Base-by-base conservation (phyloP, 1,140 invertebrate genomes). In the Hyles euphorbiae region DNA sequence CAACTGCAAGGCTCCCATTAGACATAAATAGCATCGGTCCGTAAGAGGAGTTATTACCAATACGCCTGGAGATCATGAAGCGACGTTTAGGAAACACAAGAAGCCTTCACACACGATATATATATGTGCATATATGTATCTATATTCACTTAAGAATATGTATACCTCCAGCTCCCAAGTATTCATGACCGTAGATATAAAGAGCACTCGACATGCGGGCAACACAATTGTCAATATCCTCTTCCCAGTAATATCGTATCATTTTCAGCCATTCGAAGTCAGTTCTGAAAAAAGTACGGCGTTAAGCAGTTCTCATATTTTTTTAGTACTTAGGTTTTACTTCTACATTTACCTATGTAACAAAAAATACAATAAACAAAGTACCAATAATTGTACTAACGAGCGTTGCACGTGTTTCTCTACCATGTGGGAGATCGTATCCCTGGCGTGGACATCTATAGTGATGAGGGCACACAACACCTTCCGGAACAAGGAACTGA, bases 211-310 rank as follows among this genome's bases (percentile, higher is more conserved):
- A 94, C 94, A 96, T 95, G 66, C 93, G 91, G 0, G 92, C 92
- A 1, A 96, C 91, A 62, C 95, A 96, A 77, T 93, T 93, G 81
- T 96, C 94, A 0, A 94, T 90, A 12, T 93, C 92, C 2, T 94
- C 91, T 50, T 95, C 91, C 96, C 96, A 98, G 78, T 98, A 98
- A 76, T 98, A 98, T 0, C 97, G 92, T 47, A 98, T 86, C 87
- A 97, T 95, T 87, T 96, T 97, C 3, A 96, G 88, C 97, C 97
- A 98, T 56, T 95, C 93, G 79, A 98, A 98, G 79, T 95, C 94
- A 11, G 70, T 83, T 45, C 93, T 94, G 59, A n/a, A 71, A 67
- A 60, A 10, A 2, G 22, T 22, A 22, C 22, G 2, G n/a, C n/a
- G 22, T 22, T 2, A 22, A 22, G 22, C 22, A 22, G 22, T 2